phyloP scores from a whole-genome alignment of 2,888 invertebrate genomes.

The Neoitamus cyanurus region DNA sequence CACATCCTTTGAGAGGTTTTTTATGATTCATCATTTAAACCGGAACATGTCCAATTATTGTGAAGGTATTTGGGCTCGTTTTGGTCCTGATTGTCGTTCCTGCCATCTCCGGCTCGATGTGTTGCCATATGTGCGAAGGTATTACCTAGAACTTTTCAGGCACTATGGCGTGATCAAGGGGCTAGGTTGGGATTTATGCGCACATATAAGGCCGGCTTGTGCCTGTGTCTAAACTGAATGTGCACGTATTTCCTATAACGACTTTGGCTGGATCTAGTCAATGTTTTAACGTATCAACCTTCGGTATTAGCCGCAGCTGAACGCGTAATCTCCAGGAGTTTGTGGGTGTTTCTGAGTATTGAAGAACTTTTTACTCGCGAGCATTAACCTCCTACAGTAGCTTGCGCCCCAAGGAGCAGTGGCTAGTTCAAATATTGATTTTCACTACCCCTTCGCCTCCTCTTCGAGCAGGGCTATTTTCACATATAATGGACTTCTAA shows the following conservation, averaged over 20 bases:
- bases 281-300: neutral
- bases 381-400: neutral
- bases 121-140: neutral
- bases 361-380: neutral
- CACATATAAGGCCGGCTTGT: neutral
- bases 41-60: neutral
- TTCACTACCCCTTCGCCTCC: neutral
- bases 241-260: neutral
- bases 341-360: neutral
- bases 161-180: neutral
- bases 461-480: neutral
- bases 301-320: neutral
- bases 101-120: neutral
- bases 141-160: neutral
- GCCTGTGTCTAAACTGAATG: neutral
- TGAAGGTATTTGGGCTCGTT: neutral
- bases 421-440: neutral
- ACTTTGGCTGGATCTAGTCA: neutral
- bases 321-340: neutral
- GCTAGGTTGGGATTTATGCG: neutral
- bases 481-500: neutral
- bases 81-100: neutral
- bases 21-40: neutral
- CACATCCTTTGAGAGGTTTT: neutral
- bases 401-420: neutral